A percentile compares a stretch with the other conserved stretches of the same genome.
These are phyloP conservation scores for Drosophila pseudoobscura DNA, from an alignment of 1,140 invertebrate species.

Conservation along the genomic window DNA sequence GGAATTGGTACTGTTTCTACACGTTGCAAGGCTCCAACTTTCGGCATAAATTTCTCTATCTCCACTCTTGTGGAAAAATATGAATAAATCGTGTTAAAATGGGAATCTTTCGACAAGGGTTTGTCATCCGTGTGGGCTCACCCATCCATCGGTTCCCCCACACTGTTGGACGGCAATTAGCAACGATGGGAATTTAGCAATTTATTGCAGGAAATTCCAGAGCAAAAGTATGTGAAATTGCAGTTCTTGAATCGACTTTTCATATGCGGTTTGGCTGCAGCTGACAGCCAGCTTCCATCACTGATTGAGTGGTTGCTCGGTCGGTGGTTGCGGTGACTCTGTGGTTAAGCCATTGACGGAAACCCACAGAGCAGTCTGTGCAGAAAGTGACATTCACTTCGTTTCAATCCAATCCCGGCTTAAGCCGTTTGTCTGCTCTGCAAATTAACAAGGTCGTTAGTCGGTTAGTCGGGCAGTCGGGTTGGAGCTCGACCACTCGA, in stretches of 20 bases:
- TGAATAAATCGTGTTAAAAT: constrained; percentile 34
- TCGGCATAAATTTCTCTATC: constrained; percentile 14
- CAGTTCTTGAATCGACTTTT: constrained; percentile 43
- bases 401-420: background rate
- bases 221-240: background rate
- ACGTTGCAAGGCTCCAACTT: constrained; percentile 24
- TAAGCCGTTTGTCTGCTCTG: no score
- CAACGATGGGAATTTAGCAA: background rate
- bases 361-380: background rate
- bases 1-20: background rate
- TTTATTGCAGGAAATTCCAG: background rate
- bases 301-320: constrained; percentile 38
- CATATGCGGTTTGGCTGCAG: constrained; percentile 26
- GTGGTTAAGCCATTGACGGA: constrained; percentile 14
- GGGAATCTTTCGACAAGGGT: background rate
- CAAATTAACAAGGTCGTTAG: constrained; percentile 11
- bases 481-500: background rate
- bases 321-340: background rate
- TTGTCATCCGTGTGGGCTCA: background rate
- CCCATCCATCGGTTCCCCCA: no score
- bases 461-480: background rate
- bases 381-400: background rate
- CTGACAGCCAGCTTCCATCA: constrained; percentile 31
- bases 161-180: background rate
- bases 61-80: background rate